A percentile compares a stretch with the other conserved stretches of the same genome.
phyloP scores from a whole-genome alignment of 2,888 invertebrate species.

The Cylindroiulus punctatus region DNA sequence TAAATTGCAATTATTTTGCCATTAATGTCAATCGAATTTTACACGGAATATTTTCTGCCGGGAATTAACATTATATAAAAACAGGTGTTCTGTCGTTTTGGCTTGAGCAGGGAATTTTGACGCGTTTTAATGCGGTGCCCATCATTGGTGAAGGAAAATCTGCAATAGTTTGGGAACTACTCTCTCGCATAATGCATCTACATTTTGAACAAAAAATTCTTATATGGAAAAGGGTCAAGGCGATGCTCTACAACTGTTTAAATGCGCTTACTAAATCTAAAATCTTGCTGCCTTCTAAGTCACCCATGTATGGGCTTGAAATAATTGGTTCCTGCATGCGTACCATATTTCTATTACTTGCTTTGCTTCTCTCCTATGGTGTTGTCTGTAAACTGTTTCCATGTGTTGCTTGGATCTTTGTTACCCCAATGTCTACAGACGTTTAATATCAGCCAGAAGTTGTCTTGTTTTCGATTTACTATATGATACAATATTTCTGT shows the following conservation, averaged over 20 bases:
- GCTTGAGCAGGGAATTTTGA: not conserved
- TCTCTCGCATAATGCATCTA: not conserved
- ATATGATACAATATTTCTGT: not conserved
- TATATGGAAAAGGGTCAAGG: slow-evolving; percentile 25
- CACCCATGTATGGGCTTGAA: not conserved
- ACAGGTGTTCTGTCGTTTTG: not conserved
- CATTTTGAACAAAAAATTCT: slow-evolving; percentile 15
- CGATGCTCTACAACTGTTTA: slow-evolving; percentile 50
- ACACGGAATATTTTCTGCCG: too few species aligned
- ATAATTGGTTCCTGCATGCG: not conserved
- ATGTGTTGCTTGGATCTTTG: not conserved
- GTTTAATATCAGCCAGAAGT: not conserved
- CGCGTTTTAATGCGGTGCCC: not conserved
- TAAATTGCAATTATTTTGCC: too few species aligned
- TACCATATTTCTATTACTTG: not conserved
- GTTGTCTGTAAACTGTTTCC: not conserved
- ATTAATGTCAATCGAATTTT: too few species aligned
- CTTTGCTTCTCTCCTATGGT: not conserved
- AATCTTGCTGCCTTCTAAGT: not conserved
- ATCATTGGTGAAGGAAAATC: slow-evolving; percentile 8
- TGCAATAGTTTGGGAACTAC: not conserved
- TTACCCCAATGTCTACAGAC: not conserved
- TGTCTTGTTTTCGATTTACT: not conserved
- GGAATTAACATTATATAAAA: not conserved
- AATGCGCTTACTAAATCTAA: not conserved